Conservation (phyloP, 2,888 invertebrate species). For the Maniola hyperantus region DNA sequence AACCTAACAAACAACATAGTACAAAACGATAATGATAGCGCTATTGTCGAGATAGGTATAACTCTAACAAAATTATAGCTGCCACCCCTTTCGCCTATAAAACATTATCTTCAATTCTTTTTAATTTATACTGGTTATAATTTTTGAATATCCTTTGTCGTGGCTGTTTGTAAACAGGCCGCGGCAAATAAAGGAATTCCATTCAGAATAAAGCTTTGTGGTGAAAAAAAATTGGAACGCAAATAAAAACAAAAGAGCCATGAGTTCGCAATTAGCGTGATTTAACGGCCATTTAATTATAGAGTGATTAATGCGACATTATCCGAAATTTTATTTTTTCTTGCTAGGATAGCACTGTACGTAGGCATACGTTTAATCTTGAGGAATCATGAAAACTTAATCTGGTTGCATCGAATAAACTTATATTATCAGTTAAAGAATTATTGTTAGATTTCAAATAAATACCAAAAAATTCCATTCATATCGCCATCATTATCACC, state of each 20-base stretch:
- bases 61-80: not conserved
- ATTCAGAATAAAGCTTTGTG: conserved; percentile 63
- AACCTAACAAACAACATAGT: too few relatives aligned
- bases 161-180: conserved; percentile 76
- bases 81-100: conserved; percentile 28
- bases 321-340: conserved; percentile 56
- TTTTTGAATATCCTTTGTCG: conserved; percentile 76
- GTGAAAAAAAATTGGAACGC: conserved; percentile 63
- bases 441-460: too few relatives aligned
- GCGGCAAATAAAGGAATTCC: conserved; percentile 79
- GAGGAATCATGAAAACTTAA: too few relatives aligned
- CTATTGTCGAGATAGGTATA: not conserved
- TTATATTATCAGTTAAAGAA: too few relatives aligned
- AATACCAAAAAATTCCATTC: too few relatives aligned
- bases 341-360: too few relatives aligned
- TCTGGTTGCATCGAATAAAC: too few relatives aligned
- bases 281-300: conserved; percentile 80
- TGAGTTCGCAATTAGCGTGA: conserved; percentile 76
- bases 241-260: conserved; percentile 74
- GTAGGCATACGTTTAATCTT: too few relatives aligned
- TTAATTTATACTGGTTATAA: conserved; percentile 75
- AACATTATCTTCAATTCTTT: conserved; percentile 36
- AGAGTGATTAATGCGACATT: conserved; percentile 74
- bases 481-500: too few relatives aligned
- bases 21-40: not conserved